Base-by-base conservation (phyloP, 2,888 invertebrate species). In the Agrypnus murinus region DNA sequence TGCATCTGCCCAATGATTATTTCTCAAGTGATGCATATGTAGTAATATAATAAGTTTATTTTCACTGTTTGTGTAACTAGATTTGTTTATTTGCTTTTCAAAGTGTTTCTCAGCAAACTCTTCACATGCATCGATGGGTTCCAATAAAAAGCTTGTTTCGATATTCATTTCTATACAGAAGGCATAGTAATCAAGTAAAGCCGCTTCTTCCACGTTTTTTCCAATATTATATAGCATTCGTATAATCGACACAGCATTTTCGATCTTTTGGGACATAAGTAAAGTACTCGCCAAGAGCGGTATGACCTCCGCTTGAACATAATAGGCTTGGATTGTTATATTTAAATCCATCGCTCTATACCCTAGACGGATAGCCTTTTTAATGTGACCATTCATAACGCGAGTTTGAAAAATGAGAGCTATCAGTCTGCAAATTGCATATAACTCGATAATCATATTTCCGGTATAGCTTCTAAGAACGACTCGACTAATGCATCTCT, bases 131-230 rank as follows among this genome's bases (percentile, higher is more conserved):
- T 84, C 80, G 2, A 87, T 86, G 0, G 86, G 82, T 78, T 89
- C 89, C 55, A 89, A 75, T 65, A 86, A 84, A 77, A 90, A 87
- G 4, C 89, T 87, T 74, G 90, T 87, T 75, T 92, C 89, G 40
- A 90, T 78, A 59, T 89, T 84, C 75, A 90, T 79, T 63, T 90
- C 90, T 65, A 90, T 84, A 72, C 88, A 88, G 36, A 90, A 84
- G 0, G 89, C 88, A 74, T 89, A 88, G 76, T 90, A 91, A 87
- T 88, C 89, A 0, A 85, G 79, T 6, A 82, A 75, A 0, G 79
- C 82, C 2, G 79, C 77, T 63, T 84, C 82, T 0, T 80, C 74
- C 45, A 84, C 81, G 25, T 80, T 81, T 36, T 78, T 69, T 1
- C 81, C 77, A 2, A 77, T 67, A 58, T 77, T 79, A 34, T 79